A percentile compares a stretch with the other conserved stretches of the same genome.
Evolutionary conservation across 2,797 vertebrate genomes (phyloP).

Genomic region (Epinephelus coioides): DNA sequence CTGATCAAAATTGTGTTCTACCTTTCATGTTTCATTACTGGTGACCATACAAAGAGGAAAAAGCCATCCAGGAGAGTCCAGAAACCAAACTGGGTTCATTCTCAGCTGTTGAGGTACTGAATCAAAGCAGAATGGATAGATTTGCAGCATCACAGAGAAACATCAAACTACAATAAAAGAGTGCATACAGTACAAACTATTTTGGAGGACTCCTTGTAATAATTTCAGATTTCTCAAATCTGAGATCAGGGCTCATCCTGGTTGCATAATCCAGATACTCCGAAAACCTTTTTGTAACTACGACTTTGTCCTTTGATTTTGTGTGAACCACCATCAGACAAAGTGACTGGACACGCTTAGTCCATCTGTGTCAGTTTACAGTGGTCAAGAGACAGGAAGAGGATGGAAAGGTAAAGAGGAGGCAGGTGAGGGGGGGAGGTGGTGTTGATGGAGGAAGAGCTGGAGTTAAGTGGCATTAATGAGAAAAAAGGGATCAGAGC

Average conservation of each 20-base stretch:
- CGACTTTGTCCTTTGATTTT: too few relatives aligned
- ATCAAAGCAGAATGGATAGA: not conserved
- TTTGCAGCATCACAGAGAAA: not conserved
- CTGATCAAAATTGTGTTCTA: not conserved
- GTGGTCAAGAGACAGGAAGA: not conserved
- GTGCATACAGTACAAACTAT: too few relatives aligned
- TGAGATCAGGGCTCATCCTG: too few relatives aligned
- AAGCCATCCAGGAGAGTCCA: too few relatives aligned
- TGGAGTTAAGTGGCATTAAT: slow-evolving; percentile 39
- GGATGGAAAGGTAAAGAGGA: slow-evolving; percentile 1
- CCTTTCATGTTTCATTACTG: not conserved
- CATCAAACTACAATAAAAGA: too few relatives aligned
- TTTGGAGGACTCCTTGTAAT: too few relatives aligned
- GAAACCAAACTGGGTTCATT: not conserved
- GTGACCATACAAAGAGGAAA: not conserved
- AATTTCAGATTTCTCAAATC: too few relatives aligned
- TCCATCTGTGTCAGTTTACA: not conserved
- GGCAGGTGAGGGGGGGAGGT: not conserved
- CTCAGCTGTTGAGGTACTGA: not conserved
- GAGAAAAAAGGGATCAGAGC: slow-evolving; percentile 15
- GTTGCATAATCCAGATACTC: too few relatives aligned
- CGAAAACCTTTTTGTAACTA: too few relatives aligned
- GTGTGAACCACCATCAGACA: too few relatives aligned
- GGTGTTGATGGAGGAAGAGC: slow-evolving; percentile 1
- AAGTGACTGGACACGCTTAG: not conserved